phyloP scores from a whole-genome alignment of 2,797 vertebrate species.

The Cyclura pinguis region DNA sequence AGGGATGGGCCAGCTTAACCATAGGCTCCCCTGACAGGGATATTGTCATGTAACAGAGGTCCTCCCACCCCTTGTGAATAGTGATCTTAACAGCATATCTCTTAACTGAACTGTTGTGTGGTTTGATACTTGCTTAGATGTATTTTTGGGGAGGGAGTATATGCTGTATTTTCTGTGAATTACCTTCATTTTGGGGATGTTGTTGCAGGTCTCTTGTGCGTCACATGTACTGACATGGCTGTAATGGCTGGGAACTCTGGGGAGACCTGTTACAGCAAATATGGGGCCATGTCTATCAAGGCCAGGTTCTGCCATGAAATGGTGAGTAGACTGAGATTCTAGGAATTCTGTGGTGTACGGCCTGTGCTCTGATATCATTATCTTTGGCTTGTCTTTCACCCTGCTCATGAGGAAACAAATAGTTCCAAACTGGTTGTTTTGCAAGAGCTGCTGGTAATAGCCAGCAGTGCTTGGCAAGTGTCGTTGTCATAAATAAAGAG shows the following conservation, averaged over 20 bases:
- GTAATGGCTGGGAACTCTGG: constrained; percentile 92
- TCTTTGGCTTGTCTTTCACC: not conserved
- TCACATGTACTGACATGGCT: constrained; percentile 95
- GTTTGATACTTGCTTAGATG: not conserved
- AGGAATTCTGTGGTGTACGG: not conserved
- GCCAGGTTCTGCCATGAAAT: constrained; percentile 93
- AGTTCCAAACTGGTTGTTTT: not conserved
- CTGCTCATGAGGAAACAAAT: not conserved
- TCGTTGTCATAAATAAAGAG: not conserved
- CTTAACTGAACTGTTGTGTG: not conserved
- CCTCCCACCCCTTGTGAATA: no score
- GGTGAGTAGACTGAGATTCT: constrained; percentile 79
- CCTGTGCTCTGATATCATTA: not conserved
- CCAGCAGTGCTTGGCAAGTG: not conserved
- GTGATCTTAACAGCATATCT: not conserved
- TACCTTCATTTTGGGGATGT: not conserved
- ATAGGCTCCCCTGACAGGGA: not conserved
- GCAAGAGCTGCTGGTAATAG: not conserved
- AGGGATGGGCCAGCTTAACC: not conserved
- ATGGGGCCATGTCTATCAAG: constrained; percentile 91
- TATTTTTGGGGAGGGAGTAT: no score
- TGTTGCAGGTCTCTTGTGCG: constrained; percentile 86
- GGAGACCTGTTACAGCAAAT: constrained; percentile 95
- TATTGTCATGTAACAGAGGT: not conserved
- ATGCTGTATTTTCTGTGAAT: not conserved